Percentiles rank a stretch among this genome's conserved stretches.
phyloP scores from a whole-genome alignment of 2,797 vertebrate genomes.

The Melanotaenia nigrans region DNA sequence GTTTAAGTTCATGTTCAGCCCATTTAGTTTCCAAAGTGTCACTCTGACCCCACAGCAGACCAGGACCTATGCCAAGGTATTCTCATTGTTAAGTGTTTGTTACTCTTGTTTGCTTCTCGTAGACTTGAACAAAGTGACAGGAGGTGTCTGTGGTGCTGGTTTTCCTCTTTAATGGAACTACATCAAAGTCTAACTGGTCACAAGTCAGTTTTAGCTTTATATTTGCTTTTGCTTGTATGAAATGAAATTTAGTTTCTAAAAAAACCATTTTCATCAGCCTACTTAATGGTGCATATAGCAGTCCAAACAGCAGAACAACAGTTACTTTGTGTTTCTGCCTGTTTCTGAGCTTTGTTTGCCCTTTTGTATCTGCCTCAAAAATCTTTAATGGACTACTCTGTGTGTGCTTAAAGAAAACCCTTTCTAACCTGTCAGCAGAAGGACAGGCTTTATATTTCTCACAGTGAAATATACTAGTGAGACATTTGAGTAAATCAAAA shows the following conservation, averaged over 20 bases:
- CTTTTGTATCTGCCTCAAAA: conserved; percentile 47
- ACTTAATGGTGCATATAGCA: not conserved
- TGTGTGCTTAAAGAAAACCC: conserved; percentile 20
- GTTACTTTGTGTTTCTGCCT: conserved; percentile 8
- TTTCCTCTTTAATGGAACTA: not conserved
- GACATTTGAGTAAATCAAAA: conserved; percentile 43
- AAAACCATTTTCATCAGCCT: conserved; percentile 2
- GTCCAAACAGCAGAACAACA: not conserved
- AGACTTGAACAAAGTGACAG: conserved; percentile 2
- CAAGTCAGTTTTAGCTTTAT: not conserved
- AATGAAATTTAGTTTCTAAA: conserved; percentile 11
- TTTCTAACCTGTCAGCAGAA: conserved; percentile 34
- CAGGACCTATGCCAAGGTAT: conserved; percentile 8
- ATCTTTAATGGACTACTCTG: conserved; percentile 38
- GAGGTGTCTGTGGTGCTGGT: not conserved
- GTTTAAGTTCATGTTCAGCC: conserved; percentile 15
- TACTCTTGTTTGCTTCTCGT: not conserved
- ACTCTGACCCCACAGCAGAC: conserved; percentile 22
- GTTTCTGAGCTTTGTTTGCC: conserved; percentile 14
- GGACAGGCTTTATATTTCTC: conserved; percentile 28
- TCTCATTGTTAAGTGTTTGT: conserved; percentile 2
- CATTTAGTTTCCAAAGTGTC: conserved; percentile 26
- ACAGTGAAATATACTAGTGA: conserved; percentile 35
- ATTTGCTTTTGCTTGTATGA: not conserved
- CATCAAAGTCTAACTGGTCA: not conserved